Percentiles rank a stretch among this genome's conserved stretches.
Conservation (phyloP, 2,797 vertebrate species). For the Gallinago nigripennis region DNA sequence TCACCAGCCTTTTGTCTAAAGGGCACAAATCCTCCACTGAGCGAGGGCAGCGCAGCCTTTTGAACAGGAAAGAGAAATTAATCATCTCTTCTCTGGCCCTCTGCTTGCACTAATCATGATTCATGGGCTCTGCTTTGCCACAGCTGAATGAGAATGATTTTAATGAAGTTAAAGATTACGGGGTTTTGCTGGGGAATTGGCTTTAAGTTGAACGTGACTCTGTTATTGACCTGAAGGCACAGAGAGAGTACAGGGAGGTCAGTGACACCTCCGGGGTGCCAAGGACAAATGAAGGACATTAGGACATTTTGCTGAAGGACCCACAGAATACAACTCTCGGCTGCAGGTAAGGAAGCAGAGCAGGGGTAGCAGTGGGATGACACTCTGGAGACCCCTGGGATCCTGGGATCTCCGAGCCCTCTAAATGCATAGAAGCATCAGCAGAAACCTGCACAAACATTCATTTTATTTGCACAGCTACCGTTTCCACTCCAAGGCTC, state of each 20-base stretch:
- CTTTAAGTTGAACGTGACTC: background rate
- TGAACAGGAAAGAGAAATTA: background rate
- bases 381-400: background rate
- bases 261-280: background rate
- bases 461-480: background rate
- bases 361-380: background rate
- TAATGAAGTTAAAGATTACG: background rate
- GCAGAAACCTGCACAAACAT: background rate
- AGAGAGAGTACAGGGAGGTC: background rate
- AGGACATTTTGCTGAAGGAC: background rate
- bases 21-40: background rate
- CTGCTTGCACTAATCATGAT: conserved; percentile 20
- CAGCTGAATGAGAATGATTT: background rate
- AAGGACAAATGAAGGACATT: conserved; percentile 27
- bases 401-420: background rate
- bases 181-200: background rate
- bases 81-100: conserved; percentile 1
- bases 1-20: conserved; percentile 9
- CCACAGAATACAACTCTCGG: fast-evolving
- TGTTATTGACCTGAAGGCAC: background rate
- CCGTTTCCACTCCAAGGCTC: background rate
- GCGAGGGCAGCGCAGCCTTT: background rate
- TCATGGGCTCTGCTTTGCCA: background rate
- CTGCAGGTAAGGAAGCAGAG: background rate
- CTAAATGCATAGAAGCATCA: fast-evolving